phyloP scores from a whole-genome alignment of 1,140 invertebrate species.

The Ostrea edulis region DNA sequence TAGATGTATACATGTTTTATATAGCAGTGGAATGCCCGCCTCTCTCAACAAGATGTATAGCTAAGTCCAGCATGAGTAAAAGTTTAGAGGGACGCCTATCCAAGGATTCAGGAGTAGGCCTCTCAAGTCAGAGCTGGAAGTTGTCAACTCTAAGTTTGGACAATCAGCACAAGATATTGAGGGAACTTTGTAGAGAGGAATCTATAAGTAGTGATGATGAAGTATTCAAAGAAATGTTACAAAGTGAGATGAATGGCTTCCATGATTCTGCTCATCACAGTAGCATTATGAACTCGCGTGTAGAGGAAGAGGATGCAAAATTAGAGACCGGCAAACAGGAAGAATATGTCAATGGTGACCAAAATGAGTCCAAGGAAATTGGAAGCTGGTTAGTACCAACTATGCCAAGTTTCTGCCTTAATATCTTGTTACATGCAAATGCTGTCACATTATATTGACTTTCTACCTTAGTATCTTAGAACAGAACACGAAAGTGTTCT shows the following conservation, averaged over 20 bases:
- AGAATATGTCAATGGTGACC: background rate
- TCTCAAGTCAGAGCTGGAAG: slow-evolving; percentile 12
- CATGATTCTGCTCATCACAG: background rate
- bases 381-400: slow-evolving; percentile 12
- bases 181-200: background rate
- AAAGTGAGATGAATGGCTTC: background rate
- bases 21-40: slow-evolving; percentile 47
- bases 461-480: too few species aligned
- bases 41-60: slow-evolving; percentile 2
- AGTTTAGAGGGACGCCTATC: slow-evolving; percentile 42
- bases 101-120: slow-evolving; percentile 9
- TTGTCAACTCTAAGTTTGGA: slow-evolving; percentile 32
- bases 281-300: background rate
- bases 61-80: slow-evolving; percentile 43
- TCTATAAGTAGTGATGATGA: slow-evolving; percentile 9
- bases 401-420: background rate
- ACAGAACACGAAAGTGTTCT: too few species aligned
- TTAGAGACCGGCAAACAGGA: background rate
- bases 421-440: too few species aligned
- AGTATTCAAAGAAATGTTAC: background rate
- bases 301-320: background rate
- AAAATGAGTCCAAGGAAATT: background rate
- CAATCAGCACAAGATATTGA: background rate
- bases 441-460: too few species aligned
- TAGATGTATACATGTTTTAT: background rate